Evolutionary conservation across 1,140 invertebrate genomes (phyloP).

Genomic region (Leptoteleia sp.): DNA sequence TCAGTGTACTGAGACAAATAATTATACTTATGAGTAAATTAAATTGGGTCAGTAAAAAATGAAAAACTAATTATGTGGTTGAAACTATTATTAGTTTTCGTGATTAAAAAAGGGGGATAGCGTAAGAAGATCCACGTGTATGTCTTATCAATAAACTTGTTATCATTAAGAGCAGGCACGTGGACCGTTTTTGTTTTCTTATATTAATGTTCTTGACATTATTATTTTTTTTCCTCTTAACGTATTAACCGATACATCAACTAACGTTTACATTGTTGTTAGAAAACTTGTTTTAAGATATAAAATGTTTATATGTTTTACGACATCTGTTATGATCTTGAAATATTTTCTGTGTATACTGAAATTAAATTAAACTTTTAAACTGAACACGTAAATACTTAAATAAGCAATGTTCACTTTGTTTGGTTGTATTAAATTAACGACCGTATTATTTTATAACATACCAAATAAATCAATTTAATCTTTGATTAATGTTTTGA

Average conservation of each 20-base stretch:
- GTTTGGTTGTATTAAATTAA: no score
- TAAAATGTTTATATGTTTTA: constrained; percentile 17
- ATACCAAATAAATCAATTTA: no score
- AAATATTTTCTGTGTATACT: no score
- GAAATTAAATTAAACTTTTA: no score
- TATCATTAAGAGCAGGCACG: constrained; percentile 27
- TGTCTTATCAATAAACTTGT: constrained; percentile 36
- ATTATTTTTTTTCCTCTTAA: constrained; percentile 32
- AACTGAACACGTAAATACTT: no score
- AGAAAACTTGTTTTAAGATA: constrained; percentile 7
- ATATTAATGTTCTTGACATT: constrained; percentile 44
- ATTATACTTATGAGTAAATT: no score
- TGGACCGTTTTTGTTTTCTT: constrained; percentile 48
- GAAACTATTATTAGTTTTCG: constrained; percentile 37
- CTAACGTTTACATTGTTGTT: constrained; percentile 18
- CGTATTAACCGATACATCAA: constrained; percentile 5
- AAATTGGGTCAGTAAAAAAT: no score
- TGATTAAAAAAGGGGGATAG: constrained; percentile 38
- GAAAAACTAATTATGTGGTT: constrained; percentile 22
- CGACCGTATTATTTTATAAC: no score
- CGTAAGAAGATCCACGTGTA: constrained; percentile 39
- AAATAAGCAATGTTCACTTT: no score
- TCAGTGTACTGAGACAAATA: no score
- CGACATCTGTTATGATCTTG: no score
- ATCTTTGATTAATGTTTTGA: no score